These are phyloP conservation scores for Danio tinwini DNA, from an alignment of 2,797 vertebrate species.

Conservation along the genomic window DNA sequence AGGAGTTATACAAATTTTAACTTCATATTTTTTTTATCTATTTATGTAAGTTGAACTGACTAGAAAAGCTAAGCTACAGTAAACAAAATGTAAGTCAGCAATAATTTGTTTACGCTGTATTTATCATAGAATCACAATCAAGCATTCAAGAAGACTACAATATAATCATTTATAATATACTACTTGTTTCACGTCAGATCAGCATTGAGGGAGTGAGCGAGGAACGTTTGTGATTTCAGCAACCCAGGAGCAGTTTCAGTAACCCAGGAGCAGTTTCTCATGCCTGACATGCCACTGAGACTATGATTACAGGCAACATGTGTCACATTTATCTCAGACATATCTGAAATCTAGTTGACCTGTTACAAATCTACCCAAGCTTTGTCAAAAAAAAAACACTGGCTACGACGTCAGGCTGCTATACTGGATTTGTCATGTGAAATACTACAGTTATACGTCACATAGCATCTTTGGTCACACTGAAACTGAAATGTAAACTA, in stretches of 20 bases:
- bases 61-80: too few relatives aligned
- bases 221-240: constrained; percentile 2
- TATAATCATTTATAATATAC: neutral
- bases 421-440: constrained; percentile 10
- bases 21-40: too few relatives aligned
- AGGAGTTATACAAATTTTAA: too few relatives aligned
- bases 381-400: neutral
- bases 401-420: neutral
- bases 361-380: neutral
- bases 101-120: too few relatives aligned
- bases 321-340: constrained; percentile 38
- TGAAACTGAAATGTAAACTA: neutral
- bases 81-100: too few relatives aligned
- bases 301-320: constrained; percentile 32
- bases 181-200: neutral
- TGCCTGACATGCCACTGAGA: constrained; percentile 30
- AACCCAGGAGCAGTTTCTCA: constrained; percentile 1
- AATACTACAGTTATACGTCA: neutral
- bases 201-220: neutral
- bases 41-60: too few relatives aligned
- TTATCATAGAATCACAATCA: too few relatives aligned
- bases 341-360: constrained; percentile 39
- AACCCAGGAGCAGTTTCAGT: neutral
- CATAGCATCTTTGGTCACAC: neutral
- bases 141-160: too few relatives aligned